These are phyloP conservation scores for Orchesella flavescens DNA, from an alignment of 2,888 invertebrate species.

Conservation along the genomic window DNA sequence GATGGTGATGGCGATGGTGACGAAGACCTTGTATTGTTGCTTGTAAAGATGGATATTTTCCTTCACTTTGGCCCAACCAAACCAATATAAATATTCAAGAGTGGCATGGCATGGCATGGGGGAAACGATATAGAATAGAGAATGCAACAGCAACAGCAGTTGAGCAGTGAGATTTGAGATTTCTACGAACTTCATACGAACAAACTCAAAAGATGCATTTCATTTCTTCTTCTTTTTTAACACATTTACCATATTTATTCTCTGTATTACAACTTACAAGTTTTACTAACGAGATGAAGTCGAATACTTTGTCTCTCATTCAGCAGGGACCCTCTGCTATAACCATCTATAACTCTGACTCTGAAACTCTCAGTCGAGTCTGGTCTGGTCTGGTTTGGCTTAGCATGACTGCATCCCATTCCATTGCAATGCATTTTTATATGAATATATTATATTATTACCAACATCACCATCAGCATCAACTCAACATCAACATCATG, in stretches of 20 bases:
- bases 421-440: slow-evolving; percentile 48
- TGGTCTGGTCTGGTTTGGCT: slow-evolving; percentile 27
- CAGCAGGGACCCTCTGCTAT: slow-evolving; percentile 65
- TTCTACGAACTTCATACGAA: background rate
- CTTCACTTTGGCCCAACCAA: slow-evolving; percentile 3
- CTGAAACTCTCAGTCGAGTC: too few relatives aligned
- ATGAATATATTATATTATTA: too few relatives aligned
- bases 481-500: too few relatives aligned
- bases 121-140: slow-evolving; percentile 28
- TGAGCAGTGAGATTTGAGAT: too few relatives aligned
- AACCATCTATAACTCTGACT: too few relatives aligned
- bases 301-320: slow-evolving; percentile 62
- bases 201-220: slow-evolving; percentile 45
- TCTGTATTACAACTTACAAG: background rate
- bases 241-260: slow-evolving; percentile 23
- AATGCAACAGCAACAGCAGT: too few relatives aligned
- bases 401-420: slow-evolving; percentile 27
- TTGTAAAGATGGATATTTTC: slow-evolving; percentile 60
- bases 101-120: slow-evolving; percentile 58
- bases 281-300: slow-evolving; percentile 53
- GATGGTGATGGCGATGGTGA: slow-evolving; percentile 65
- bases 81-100: background rate
- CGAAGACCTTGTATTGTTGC: slow-evolving; percentile 66
- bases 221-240: background rate
- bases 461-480: too few relatives aligned